These are phyloP conservation scores for Cryptocheilus praepositus DNA, from an alignment of 2,888 invertebrate species.

Conservation along the genomic window DNA sequence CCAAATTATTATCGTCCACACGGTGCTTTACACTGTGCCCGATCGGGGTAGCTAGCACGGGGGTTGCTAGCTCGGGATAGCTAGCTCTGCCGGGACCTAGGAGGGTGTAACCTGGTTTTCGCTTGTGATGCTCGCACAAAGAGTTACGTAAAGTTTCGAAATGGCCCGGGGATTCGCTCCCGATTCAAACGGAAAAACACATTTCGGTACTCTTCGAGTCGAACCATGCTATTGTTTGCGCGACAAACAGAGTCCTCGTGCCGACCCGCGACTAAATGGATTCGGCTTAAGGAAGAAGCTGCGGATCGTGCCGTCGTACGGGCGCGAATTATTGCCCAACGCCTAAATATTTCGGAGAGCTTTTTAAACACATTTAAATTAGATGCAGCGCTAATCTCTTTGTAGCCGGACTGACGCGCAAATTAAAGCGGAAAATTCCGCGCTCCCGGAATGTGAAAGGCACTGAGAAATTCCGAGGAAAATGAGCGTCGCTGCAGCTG, in stretches of 20 bases:
- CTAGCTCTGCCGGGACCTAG: neutral
- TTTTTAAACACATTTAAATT: too few species aligned
- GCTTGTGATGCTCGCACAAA: constrained; percentile 31
- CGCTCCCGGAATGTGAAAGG: too few species aligned
- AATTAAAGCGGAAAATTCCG: too few species aligned
- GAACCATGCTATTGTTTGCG: constrained; percentile 8
- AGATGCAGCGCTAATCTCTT: too few species aligned
- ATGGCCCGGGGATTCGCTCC: constrained; percentile 20
- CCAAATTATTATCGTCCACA: constrained; percentile 64
- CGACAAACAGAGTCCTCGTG: neutral
- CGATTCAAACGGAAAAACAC: constrained; percentile 1
- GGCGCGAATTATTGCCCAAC: neutral
- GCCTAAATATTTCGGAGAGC: too few species aligned
- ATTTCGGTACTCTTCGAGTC: constrained; percentile 1
- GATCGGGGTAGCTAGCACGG: constrained; percentile 27
- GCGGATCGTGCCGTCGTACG: too few species aligned
- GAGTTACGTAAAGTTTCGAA: constrained; percentile 47
- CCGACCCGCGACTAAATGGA: too few species aligned
- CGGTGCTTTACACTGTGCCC: constrained; percentile 53
- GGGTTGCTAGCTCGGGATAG: too few species aligned
- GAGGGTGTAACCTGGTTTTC: constrained; percentile 45
- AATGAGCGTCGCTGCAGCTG: too few species aligned
- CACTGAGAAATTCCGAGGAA: too few species aligned
- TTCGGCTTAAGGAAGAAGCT: too few species aligned
- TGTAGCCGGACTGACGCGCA: too few species aligned